Evolutionary conservation across 2,113 vertebrate genomes (phyloP).

Genomic region (Oryzias woworae): DNA sequence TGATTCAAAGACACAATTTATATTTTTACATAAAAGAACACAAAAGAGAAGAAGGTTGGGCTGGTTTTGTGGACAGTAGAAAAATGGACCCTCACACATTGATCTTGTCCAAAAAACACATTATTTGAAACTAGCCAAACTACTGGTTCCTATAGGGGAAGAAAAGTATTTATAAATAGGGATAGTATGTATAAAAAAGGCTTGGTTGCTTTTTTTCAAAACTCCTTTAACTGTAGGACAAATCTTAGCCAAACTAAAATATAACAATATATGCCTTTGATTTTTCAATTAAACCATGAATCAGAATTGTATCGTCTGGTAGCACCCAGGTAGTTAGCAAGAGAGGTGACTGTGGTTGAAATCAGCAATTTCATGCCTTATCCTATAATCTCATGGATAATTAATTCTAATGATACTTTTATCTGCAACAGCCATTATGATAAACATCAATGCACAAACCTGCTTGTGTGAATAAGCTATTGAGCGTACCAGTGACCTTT

Average conservation of each 20-base stretch:
- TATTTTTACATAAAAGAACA: background rate
- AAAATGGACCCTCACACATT: background rate
- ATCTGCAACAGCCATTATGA: constrained; percentile 61
- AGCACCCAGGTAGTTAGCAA: constrained; percentile 21
- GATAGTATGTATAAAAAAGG: no score
- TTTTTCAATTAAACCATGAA: constrained; percentile 50
- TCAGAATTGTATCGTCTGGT: constrained; percentile 36
- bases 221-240: no score
- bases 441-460: constrained; percentile 65
- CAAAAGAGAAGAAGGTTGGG: background rate
- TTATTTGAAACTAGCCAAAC: background rate
- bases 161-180: no score
- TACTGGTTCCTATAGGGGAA: background rate
- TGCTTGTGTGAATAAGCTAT: constrained; percentile 66
- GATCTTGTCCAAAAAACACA: background rate
- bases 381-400: constrained; percentile 65
- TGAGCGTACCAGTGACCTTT: constrained; percentile 70
- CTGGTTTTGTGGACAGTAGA: background rate
- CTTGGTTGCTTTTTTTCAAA: no score
- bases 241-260: background rate
- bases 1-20: no score
- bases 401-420: constrained; percentile 73
- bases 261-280: constrained; percentile 36
- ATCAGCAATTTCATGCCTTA: constrained; percentile 50
- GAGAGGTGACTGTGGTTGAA: constrained; percentile 35